A percentile compares a stretch with the other conserved stretches of the same genome.
Conservation (phyloP, 30 jellyfish, hydroid and myxozoan genomes). For the Morbakka virulenta region DNA sequence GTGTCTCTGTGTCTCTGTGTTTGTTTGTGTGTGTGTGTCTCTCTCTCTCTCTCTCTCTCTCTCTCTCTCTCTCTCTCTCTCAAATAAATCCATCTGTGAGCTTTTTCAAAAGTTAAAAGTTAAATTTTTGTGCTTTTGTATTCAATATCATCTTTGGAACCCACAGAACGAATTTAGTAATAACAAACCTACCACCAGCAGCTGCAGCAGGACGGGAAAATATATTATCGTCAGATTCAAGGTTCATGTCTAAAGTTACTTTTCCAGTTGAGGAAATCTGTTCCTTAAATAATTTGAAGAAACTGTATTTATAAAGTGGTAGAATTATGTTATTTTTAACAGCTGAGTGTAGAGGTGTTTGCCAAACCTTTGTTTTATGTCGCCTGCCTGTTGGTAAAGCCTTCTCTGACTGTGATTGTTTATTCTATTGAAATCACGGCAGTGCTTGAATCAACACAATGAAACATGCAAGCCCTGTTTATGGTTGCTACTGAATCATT, state of each 20-base stretch:
- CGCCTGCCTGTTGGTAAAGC: background rate
- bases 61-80: constrained; percentile 6
- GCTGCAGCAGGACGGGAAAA: constrained; percentile 11
- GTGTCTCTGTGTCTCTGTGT: too few species aligned
- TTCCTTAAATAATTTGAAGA: constrained; percentile 6
- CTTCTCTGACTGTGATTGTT: background rate
- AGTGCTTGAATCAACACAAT: constrained; percentile 12
- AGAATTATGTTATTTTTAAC: background rate
- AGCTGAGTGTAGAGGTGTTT: constrained; percentile 15
- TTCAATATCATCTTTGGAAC: constrained; percentile 24
- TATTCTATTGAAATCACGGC: background rate
- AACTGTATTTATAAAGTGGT: constrained; percentile 18
- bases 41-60: too few species aligned
- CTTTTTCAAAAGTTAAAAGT: background rate
- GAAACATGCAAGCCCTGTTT: constrained; percentile 24
- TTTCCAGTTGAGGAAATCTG: constrained; percentile 15
- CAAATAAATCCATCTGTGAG: constrained; percentile 14
- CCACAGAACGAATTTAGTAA: constrained; percentile 20
- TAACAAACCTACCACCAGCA: constrained; percentile 5
- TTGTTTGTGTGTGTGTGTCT: too few species aligned
- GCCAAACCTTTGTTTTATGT: constrained; percentile 27
- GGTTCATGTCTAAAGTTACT: constrained; percentile 2
- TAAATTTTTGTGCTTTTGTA: background rate
- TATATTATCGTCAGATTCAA: constrained; percentile 20
- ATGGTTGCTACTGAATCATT: constrained; percentile 19